Conservation (phyloP, 2,797 vertebrate genomes). For the Chaunax sp. region DNA sequence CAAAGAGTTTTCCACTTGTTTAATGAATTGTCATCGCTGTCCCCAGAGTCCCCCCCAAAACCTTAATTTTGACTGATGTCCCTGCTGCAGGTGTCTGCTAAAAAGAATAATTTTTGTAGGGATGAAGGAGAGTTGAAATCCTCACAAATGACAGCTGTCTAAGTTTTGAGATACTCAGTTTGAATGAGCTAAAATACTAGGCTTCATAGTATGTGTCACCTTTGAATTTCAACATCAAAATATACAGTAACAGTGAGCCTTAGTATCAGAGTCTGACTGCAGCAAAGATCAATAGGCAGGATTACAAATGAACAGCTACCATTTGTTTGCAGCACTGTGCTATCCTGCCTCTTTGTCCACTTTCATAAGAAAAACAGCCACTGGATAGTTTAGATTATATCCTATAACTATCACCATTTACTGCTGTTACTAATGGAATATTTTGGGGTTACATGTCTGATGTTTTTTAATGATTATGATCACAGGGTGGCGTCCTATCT, state of each 20-base stretch:
- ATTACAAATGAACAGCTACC: not conserved
- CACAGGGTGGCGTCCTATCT: conserved; percentile 40
- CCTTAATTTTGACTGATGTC: no score
- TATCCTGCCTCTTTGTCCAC: not conserved
- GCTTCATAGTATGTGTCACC: not conserved
- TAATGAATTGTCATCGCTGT: not conserved
- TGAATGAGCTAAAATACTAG: not conserved
- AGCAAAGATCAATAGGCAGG: not conserved
- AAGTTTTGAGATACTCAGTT: not conserved
- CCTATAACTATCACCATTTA: not conserved
- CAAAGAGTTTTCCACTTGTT: not conserved
- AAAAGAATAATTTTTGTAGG: not conserved
- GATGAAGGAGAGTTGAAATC: not conserved
- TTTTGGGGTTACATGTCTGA: not conserved
- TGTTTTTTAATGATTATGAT: conserved; percentile 39
- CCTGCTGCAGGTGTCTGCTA: not conserved
- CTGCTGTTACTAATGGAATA: not conserved
- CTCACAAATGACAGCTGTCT: not conserved
- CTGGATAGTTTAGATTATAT: conserved; percentile 11
- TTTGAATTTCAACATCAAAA: not conserved
- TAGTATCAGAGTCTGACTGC: not conserved
- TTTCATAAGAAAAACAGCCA: not conserved
- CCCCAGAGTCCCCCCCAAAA: not conserved
- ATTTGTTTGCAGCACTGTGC: not conserved
- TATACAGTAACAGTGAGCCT: not conserved